Evolutionary conservation across 2,113 vertebrate genomes (phyloP), one percentile per base, ranked within the genome.

Genomic region (Pedionomus torquatus): DNA sequence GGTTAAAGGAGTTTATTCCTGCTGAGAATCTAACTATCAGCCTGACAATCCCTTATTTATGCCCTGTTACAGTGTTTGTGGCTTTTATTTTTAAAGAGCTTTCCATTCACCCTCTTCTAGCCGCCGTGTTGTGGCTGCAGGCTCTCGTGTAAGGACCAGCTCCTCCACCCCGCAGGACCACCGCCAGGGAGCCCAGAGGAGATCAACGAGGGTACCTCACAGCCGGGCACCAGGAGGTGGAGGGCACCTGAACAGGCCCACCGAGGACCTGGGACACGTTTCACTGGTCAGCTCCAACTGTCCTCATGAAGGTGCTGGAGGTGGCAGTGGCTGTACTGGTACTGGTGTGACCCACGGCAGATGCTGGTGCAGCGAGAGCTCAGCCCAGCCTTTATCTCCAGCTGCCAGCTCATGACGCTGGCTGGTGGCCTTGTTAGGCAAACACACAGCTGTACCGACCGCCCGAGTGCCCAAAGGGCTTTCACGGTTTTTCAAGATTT

Each of bases 191-290:
- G n/a, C n/a, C n/a, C n/a, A n/a, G n/a, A n/a, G n/a, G n/a, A n/a
- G n/a, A n/a, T n/a, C n/a, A n/a, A n/a, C n/a, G n/a, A n/a, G n/a
- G n/a, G n/a, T n/a, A n/a, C n/a, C n/a, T n/a, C n/a, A n/a, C n/a
- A 37, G 37, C 1, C 6, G 0, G 0, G 11, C 33, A 76, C 39
- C 24, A 51, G 43, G 35, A 41, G 43, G 60, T 0, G 0, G 37
- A 77, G 43, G 30, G 17, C 44, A 33, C 51, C 41, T 23, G 30
- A 35, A 35, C 0, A 92, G 25, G 30, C 43, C 43, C 52, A 55
- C 25, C 51, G 7, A 79, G 35, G 75, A 72, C 0, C 3, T 23
- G 14, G 4, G 33, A 4, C 2, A 4, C 1, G 14, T 19, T 92
- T 43, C 41, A 13, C 48, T 60, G 44, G 60, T 48, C 41, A 64